phyloP scores from a whole-genome alignment of 92 coral and sea anemone species.

The Parazoanthus darwini region DNA sequence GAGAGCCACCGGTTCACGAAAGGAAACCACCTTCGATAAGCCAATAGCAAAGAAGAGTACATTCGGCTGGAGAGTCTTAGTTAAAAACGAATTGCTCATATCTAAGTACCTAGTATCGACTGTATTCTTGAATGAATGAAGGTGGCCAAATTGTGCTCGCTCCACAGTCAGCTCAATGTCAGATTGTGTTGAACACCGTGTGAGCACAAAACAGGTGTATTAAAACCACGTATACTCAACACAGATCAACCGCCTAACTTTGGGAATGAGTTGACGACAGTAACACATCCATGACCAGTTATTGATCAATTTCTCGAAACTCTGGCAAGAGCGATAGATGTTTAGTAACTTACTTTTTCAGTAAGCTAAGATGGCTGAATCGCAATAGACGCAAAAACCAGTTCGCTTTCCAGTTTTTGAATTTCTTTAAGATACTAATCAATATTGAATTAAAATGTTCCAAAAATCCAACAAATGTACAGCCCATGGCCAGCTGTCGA shows the following conservation, averaged over 20 bases:
- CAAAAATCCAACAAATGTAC: not conserved
- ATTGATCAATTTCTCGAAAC: not conserved
- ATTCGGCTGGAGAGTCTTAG: not conserved
- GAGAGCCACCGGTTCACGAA: not conserved
- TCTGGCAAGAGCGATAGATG: not conserved
- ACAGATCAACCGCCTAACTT: not conserved
- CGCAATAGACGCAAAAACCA: not conserved
- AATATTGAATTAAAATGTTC: not conserved
- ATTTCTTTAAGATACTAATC: too few species aligned
- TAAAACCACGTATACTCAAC: not conserved
- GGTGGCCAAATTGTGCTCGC: not conserved
- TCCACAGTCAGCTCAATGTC: not conserved
- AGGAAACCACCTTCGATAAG: not conserved
- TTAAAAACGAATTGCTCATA: not conserved
- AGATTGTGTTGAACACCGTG: not conserved
- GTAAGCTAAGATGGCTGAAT: not conserved
- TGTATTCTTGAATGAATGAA: not conserved
- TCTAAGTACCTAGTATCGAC: not conserved
- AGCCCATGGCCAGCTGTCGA: not conserved
- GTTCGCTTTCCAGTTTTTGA: not conserved
- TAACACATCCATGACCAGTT: too few species aligned
- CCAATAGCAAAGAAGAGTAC: not conserved
- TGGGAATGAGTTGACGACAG: not conserved
- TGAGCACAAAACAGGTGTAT: not conserved
- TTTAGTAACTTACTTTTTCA: not conserved